phyloP scores from a whole-genome alignment of 2,797 vertebrate species.

The Cossypha caffra region DNA sequence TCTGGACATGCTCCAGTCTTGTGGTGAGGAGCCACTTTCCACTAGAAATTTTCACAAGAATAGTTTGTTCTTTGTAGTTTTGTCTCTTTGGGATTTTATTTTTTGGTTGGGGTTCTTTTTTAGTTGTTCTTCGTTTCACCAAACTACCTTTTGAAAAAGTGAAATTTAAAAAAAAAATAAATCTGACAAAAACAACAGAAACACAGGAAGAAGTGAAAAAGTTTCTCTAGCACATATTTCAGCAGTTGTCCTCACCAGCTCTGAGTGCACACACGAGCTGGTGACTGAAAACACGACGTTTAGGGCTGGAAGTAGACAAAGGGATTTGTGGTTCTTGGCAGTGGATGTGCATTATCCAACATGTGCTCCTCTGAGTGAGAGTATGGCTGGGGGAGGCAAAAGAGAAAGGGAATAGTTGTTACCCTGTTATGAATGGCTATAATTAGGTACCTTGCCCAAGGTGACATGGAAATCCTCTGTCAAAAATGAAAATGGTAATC shows the following conservation, averaged over 20 bases:
- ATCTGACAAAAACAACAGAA: neutral
- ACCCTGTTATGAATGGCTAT: neutral
- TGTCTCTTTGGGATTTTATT: accelerated
- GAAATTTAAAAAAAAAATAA: neutral
- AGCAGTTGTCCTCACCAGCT: neutral
- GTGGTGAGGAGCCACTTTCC: neutral
- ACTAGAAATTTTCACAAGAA: neutral
- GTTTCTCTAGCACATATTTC: neutral
- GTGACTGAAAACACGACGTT: neutral
- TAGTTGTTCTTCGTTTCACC: neutral
- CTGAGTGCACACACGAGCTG: neutral
- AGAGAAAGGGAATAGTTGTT: neutral
- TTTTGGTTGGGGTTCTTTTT: neutral
- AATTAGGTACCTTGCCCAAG: conserved; percentile 51
- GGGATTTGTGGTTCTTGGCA: neutral
- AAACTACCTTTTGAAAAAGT: neutral
- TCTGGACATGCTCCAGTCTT: neutral
- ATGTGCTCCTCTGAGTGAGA: accelerated
- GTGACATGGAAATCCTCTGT: conserved; percentile 6
- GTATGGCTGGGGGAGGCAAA: neutral
- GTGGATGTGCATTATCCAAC: accelerated
- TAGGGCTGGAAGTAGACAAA: neutral
- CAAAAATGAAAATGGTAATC: conserved; percentile 32
- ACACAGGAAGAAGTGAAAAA: neutral
- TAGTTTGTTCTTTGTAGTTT: neutral